Evolutionary conservation across 2,113 vertebrate genomes (phyloP).

Genomic region (Poeciliopsis turrubarensis): DNA sequence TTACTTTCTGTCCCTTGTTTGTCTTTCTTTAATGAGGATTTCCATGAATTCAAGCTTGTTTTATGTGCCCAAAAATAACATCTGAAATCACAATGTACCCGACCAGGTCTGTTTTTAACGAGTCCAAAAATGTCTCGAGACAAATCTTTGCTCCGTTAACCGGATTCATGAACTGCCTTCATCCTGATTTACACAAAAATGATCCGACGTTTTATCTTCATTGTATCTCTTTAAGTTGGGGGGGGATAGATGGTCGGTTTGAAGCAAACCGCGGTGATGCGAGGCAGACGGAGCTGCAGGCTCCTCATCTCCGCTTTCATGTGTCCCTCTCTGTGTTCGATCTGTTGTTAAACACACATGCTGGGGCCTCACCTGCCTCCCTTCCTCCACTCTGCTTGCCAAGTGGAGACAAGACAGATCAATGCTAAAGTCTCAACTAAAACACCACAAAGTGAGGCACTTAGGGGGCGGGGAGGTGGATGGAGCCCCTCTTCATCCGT

Average conservation of each 20-base stretch:
- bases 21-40: no score
- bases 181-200: not conserved
- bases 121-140: not conserved
- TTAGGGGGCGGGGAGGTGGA: conserved; percentile 38
- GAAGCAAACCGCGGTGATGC: not conserved
- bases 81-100: not conserved
- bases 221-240: conserved; percentile 5
- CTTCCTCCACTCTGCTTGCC: conserved; percentile 26
- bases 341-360: conserved; percentile 64
- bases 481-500: conserved; percentile 50
- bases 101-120: not conserved
- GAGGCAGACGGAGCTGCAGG: conserved; percentile 34
- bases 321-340: conserved; percentile 50
- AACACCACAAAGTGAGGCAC: conserved; percentile 50
- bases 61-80: not conserved
- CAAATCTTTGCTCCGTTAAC: not conserved
- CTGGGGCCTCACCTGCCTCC: conserved; percentile 63
- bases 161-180: not conserved
- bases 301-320: conserved; percentile 52
- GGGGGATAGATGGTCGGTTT: not conserved
- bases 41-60: no score
- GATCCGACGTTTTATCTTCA: not conserved
- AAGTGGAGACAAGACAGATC: conserved; percentile 70
- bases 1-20: no score
- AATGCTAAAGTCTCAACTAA: conserved; percentile 74